Conservation (phyloP, 2,113 vertebrate species). For the Tetrao urogallus region DNA sequence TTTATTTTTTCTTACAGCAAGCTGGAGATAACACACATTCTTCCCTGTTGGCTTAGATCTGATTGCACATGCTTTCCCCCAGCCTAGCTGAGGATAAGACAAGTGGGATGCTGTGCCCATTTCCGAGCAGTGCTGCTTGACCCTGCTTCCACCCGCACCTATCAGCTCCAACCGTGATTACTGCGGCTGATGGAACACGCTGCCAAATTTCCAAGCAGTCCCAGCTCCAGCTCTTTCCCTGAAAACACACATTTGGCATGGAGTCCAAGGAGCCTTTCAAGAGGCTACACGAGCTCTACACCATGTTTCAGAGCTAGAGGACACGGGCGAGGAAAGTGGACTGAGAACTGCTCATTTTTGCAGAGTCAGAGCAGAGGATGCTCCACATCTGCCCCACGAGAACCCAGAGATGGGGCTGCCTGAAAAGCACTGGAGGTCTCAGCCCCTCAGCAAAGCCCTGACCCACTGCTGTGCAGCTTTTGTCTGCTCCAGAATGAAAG, state of each 20-base stretch:
- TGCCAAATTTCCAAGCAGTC: conserved; percentile 50
- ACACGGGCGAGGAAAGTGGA: background rate
- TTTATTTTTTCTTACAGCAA: background rate
- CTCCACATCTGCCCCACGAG: background rate
- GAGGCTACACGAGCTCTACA: background rate
- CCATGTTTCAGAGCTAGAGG: rapidly evolving
- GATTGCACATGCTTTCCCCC: background rate
- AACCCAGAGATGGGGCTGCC: background rate
- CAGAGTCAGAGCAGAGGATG: background rate
- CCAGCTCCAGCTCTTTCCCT: conserved; percentile 7
- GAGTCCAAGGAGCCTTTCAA: background rate
- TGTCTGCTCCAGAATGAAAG: rapidly evolving
- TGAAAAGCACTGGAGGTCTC: background rate
- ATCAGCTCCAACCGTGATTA: background rate
- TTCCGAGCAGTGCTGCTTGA: rapidly evolving
- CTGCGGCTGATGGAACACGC: background rate
- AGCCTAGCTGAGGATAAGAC: background rate
- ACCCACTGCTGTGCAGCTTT: background rate
- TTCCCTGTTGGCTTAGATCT: background rate
- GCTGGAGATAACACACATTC: background rate
- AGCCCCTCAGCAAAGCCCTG: background rate
- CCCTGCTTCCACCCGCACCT: background rate
- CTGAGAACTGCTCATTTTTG: rapidly evolving
- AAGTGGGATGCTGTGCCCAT: background rate
- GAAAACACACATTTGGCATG: conserved; percentile 28